Base-by-base conservation (phyloP, 2,797 vertebrate genomes). In the Spea hammondii region DNA sequence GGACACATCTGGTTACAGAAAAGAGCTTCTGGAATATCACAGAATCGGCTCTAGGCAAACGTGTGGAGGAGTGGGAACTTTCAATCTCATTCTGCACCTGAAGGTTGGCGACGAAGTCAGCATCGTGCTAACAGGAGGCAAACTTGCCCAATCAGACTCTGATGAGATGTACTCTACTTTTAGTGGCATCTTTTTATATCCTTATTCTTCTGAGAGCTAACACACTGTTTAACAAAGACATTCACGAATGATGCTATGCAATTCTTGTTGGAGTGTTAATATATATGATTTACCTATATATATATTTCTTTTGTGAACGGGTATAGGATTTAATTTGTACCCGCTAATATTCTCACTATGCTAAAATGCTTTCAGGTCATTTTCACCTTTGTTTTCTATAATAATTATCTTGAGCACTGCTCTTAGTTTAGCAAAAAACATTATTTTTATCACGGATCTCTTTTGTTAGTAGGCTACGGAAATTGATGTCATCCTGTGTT, bases 81-180 rank as follows among this genome's bases (percentile, higher is more conserved):
- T 96, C 79, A 95, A 94, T 85, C 93, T 99, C 5, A 89, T 97
- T 4, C 90, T 99, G 55, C 86, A 94, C 14, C 89, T 99, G 82
- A 95, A 87, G 86, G 90, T 89, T 5, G 96, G 95, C 59, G 96
- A 98, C 0, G 91, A 88, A 55, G 94, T 90, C 0, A 94, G 92
- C 0, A 82, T 99, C 0, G 89, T 95, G 0, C 84, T 97, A 83
- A 96, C 93, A 0, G 93, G 93, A 4, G 98, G 97, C 78, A 95
- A 89, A 69, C 87, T 99, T 78, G 96, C 95, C 1, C 87, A 91
- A 84, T 93, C 97, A 0, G 89, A 93, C 80, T 94, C 95, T 32
- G 89, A 93, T 0, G 94, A 96, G 85, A 90, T 95, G 80, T 92
- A 94, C 85, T 99, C 96, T 5, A 96, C 97, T 0, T 99, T 99